Base-by-base conservation (phyloP, 1,140 invertebrate species). In the Babylonia areolata region DNA sequence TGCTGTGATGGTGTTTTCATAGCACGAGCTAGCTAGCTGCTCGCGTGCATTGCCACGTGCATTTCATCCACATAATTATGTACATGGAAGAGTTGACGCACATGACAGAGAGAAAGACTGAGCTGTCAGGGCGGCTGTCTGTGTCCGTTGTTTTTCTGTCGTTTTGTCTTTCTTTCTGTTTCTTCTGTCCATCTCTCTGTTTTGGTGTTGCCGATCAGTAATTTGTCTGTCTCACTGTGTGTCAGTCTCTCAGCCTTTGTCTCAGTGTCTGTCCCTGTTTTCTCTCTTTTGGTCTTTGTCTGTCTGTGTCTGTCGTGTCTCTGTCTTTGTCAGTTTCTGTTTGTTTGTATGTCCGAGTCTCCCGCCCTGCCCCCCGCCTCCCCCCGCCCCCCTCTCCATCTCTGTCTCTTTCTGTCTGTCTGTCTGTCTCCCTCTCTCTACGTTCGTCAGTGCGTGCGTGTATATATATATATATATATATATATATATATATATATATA, bases 381-480 rank as follows among this genome's bases (percentile, higher is more conserved):
- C n/a, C n/a, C n/a, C n/a, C n/a, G n/a, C n/a, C n/a, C n/a, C n/a
- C n/a, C n/a, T n/a, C n/a, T n/a, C n/a, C n/a, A 3, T 73, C 31
- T 15, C 2, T 35, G n/a, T 73, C 2, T 73, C 71, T 73, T 2
- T 73, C 71, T 35, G n/a, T 73, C 71, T 73, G n/a, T 73, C 71
- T 73, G n/a, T 73, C 71, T 73, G n/a, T 73, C n/a, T 73, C 71
- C 17, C n/a, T 73, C 71, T 73, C n/a, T 73, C 71, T 73, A 3
- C 31, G 9, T 31, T 35, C 31, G 5, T 46, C 42, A 6, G 5
- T 46, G 42, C 15, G 5, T 5, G 42, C 42, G n/a, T 51, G 46
- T 51, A 20, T 51, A 20, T 51, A 20, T 51, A 51, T 11, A 20
- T 23, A 20, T 23, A 20, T 23, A 20, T 3, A 3, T 23, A 3